phyloP scores from a whole-genome alignment of 1,140 invertebrate genomes.

The Scylla paramamosain region DNA sequence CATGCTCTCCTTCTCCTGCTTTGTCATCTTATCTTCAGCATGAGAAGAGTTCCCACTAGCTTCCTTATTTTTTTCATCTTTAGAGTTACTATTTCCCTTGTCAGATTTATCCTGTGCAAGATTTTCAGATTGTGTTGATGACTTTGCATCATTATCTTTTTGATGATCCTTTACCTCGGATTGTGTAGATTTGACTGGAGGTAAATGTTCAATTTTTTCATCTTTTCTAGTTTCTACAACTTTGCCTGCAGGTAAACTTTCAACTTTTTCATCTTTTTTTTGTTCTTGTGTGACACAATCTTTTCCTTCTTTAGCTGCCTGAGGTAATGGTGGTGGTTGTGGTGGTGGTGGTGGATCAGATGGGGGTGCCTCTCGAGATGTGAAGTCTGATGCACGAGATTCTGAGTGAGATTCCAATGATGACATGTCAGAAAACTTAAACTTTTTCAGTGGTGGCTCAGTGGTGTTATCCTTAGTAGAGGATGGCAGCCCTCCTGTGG shows the following conservation, averaged over 20 bases:
- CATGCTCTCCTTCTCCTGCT: neutral
- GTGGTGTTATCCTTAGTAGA: neutral
- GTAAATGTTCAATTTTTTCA: neutral
- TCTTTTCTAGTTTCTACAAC: neutral
- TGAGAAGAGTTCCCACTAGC: neutral
- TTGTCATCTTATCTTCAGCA: neutral
- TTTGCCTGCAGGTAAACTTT: neutral
- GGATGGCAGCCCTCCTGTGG: neutral
- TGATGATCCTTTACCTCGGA: too few species aligned
- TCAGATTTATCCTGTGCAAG: neutral
- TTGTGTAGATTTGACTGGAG: too few species aligned
- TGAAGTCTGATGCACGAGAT: constrained; percentile 6
- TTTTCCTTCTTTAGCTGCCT: constrained; percentile 16
- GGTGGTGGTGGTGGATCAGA: neutral
- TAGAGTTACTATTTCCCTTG: neutral
- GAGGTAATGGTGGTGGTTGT: neutral
- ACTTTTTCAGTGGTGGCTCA: constrained; percentile 62
- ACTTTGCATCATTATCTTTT: neutral
- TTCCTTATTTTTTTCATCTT: neutral
- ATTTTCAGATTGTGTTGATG: neutral
- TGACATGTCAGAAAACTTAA: constrained; percentile 55
- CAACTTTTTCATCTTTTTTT: neutral
- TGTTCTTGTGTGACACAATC: neutral
- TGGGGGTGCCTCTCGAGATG: neutral
- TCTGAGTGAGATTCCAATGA: constrained; percentile 66